A percentile compares a stretch with the other conserved stretches of the same genome.
Evolutionary conservation across 1,140 invertebrate species (phyloP).

Genomic region (Drosophila rufa): DNA sequence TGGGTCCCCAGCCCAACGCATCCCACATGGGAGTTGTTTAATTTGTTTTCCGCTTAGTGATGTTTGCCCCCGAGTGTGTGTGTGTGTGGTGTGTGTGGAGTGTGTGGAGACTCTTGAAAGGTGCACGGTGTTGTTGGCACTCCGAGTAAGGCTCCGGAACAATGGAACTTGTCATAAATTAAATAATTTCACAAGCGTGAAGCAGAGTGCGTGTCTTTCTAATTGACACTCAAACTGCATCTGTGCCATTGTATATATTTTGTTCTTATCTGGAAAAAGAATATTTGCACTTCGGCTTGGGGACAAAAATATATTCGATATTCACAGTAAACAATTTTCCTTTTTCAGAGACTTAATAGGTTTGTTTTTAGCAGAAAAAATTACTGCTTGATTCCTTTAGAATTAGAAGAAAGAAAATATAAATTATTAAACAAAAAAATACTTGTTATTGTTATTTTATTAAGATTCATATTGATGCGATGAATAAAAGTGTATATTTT

Average conservation of each 20-base stretch:
- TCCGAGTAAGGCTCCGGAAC: slow-evolving; percentile 9
- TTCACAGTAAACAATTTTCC: neutral
- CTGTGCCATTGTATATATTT: slow-evolving; percentile 17
- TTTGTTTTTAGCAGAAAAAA: neutral
- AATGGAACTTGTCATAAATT: slow-evolving; percentile 53
- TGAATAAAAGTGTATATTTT: too few relatives aligned
- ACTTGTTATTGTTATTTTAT: too few relatives aligned
- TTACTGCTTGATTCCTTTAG: neutral
- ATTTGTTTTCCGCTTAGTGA: slow-evolving; percentile 55
- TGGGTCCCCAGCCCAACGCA: neutral
- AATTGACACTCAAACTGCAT: slow-evolving; percentile 40
- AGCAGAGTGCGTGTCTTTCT: slow-evolving; percentile 21
- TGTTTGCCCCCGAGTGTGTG: slow-evolving; percentile 30
- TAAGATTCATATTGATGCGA: too few relatives aligned
- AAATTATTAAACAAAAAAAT: neutral
- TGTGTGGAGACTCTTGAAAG: slow-evolving; percentile 15
- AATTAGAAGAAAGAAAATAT: neutral
- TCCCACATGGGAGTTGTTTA: slow-evolving; percentile 44
- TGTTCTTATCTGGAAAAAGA: neutral
- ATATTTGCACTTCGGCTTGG: slow-evolving; percentile 1
- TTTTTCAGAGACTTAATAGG: neutral
- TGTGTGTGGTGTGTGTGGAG: neutral
- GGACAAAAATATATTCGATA: neutral
- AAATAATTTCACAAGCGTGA: slow-evolving; percentile 30
- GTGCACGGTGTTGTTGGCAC: slow-evolving; percentile 12